phyloP scores from a whole-genome alignment of 2,797 vertebrate species.

The Pterois miles region DNA sequence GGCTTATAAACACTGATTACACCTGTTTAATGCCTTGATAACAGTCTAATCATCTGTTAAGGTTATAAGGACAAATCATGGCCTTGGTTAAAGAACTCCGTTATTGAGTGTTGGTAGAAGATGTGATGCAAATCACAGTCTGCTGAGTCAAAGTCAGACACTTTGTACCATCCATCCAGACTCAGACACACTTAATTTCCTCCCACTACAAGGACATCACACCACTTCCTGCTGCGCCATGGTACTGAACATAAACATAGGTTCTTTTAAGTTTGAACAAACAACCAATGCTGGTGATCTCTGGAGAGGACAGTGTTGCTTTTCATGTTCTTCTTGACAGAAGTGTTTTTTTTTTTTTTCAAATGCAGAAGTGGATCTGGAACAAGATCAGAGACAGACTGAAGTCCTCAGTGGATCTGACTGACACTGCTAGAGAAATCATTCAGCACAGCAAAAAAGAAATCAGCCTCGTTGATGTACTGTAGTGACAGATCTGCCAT shows the following conservation, averaged over 20 bases:
- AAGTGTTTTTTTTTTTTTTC: slow-evolving; percentile 3
- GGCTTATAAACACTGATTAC: too few relatives aligned
- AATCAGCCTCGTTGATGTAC: slow-evolving; percentile 1
- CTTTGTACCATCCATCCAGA: background rate
- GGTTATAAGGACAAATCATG: background rate
- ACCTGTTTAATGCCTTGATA: too few relatives aligned
- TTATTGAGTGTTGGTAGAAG: background rate
- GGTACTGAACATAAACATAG: slow-evolving; percentile 18
- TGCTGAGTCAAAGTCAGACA: background rate
- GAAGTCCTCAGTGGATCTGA: slow-evolving; percentile 48
- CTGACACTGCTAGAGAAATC: slow-evolving; percentile 41
- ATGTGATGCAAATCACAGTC: background rate
- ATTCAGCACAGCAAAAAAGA: background rate
- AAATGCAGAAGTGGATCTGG: slow-evolving; percentile 53
- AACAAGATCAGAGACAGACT: slow-evolving; percentile 46
- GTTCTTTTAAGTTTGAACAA: slow-evolving; percentile 45
- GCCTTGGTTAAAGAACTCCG: background rate
- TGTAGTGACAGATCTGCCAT: slow-evolving; percentile 20
- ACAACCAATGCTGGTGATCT: slow-evolving; percentile 31
- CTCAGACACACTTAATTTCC: background rate
- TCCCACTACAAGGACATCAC: background rate
- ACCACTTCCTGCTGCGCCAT: background rate
- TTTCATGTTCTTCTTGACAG: slow-evolving; percentile 53
- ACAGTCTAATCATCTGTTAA: background rate
- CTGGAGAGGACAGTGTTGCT: slow-evolving; percentile 37